Base-by-base conservation (phyloP, 2,113 vertebrate genomes). In the Argyrosomus japonicus region DNA sequence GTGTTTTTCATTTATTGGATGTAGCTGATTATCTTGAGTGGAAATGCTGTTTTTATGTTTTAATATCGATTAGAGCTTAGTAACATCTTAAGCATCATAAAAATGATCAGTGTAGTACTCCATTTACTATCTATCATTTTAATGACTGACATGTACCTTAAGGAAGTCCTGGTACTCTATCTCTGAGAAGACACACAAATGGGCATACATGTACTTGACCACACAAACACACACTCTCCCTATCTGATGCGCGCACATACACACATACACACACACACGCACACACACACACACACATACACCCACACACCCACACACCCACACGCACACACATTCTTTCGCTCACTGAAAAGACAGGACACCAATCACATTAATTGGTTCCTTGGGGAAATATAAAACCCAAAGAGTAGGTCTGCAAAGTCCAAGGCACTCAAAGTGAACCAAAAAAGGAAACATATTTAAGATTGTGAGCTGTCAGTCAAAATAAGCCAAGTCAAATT, bases 291-390 rank as follows among this genome's bases (percentile, higher is more conserved):
- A 32, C 32, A 29, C 27, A 29, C 27, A 3, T 2, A 29, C 27
- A 3, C 27, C 2, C 27, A 29, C 27, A 29, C 27, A 29, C 25
- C 2, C 2, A n/a, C n/a, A n/a, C n/a, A n/a, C n/a, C n/a, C 25
- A 2, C 25, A 27, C 25, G 25, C 25, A 27, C 25, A 27, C 25
- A 27, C 3, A 32, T 32, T 68, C 54, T 68, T 45, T 58, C 62
- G 40, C 56, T 70, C 70, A 77, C 69, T 80, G 61, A 79, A 87
- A 87, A 88, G 75, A 89, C 88, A 92, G 87, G 83, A 87, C 73
- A 91, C 81, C 91, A 91, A 87, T 90, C 87, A 91, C 83, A 89
- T 87, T 94, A 94, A 95, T 96, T 93, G 90, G 91, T 64, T 92
- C 92, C 89, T 88, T 51, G 68, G 93, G 90, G 92, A 93, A 91